These are phyloP conservation scores for Mythimna lalbum DNA, from an alignment of 2,888 invertebrate species.

Conservation along the genomic window DNA sequence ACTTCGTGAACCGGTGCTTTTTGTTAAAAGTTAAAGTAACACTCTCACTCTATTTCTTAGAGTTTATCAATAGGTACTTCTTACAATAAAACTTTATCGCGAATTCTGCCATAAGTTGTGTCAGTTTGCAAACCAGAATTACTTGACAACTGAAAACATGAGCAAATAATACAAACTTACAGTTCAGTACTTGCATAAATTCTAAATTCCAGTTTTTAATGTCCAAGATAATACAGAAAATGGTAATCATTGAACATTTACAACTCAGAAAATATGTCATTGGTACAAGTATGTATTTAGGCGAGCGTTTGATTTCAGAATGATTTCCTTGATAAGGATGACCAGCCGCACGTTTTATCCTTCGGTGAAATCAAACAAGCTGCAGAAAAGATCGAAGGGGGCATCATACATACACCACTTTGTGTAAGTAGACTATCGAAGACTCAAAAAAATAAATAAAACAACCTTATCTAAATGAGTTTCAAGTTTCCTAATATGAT, in stretches of 20 bases:
- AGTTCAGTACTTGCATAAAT: background rate
- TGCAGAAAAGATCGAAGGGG: slow-evolving; percentile 82
- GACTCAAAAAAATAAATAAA: background rate
- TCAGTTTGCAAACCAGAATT: background rate
- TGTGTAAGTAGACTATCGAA: slow-evolving; percentile 76
- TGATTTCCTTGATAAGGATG: slow-evolving; percentile 29
- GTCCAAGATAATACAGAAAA: slow-evolving; percentile 8
- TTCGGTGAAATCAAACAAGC: slow-evolving; percentile 85
- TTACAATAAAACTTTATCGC: background rate
- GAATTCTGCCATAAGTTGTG: background rate
- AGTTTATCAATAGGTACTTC: background rate
- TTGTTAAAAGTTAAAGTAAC: too few relatives aligned
- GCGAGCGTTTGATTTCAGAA: slow-evolving; percentile 57
- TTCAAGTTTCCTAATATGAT: background rate
- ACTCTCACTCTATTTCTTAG: too few relatives aligned
- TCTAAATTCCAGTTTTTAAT: slow-evolving; percentile 40
- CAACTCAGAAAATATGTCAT: background rate
- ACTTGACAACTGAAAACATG: slow-evolving; percentile 8
- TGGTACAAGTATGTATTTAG: background rate
- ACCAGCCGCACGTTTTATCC: slow-evolving; percentile 73
- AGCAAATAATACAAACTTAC: slow-evolving; percentile 12
- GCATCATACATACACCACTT: slow-evolving; percentile 86
- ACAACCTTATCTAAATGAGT: background rate
- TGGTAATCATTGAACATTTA: slow-evolving; percentile 26
- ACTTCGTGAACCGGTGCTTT: background rate